A percentile compares a stretch with the other conserved stretches of the same genome.
These are phyloP conservation scores for Colostygia pectinataria DNA, from an alignment of 2,888 invertebrate genomes.

Conservation along the genomic window DNA sequence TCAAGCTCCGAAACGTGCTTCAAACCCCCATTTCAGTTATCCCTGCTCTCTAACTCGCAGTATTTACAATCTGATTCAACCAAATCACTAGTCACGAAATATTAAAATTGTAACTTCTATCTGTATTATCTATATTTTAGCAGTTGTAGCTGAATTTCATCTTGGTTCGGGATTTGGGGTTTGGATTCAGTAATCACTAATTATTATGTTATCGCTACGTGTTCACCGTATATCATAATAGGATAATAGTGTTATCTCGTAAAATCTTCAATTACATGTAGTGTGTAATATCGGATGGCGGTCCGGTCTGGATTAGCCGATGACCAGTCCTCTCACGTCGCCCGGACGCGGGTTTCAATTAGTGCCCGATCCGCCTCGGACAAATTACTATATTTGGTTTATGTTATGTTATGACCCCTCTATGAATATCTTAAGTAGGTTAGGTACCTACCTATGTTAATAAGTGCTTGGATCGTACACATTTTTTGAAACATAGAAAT, in stretches of 20 bases:
- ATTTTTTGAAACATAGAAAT: conserved; percentile 18
- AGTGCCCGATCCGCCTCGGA: conserved; percentile 53
- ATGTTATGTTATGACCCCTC: conserved; percentile 51
- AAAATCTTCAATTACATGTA: conserved; percentile 72
- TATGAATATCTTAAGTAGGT: conserved; percentile 53
- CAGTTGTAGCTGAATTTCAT: not conserved
- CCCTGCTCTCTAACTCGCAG: conserved; percentile 55
- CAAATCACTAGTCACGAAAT: conserved; percentile 20
- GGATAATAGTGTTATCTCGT: conserved; percentile 76
- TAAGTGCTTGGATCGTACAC: not conserved
- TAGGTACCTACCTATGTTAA: conserved; percentile 17
- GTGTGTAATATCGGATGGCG: conserved; percentile 39
- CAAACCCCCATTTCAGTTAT: conserved; percentile 71
- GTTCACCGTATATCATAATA: conserved; percentile 60
- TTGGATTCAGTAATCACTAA: conserved; percentile 5
- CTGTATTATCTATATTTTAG: not conserved
- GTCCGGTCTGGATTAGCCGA: conserved; percentile 59
- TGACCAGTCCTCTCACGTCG: conserved; percentile 79
- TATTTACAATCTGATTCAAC: conserved; percentile 50
- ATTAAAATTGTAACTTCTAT: conserved; percentile 12
- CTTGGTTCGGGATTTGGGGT: not conserved
- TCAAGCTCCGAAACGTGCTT: conserved; percentile 67
- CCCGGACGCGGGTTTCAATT: conserved; percentile 69
- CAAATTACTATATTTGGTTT: conserved; percentile 69
- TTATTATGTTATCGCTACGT: conserved; percentile 32